Percentiles rank a stretch among this genome's conserved stretches.
phyloP scores from a whole-genome alignment of 2,113 vertebrate species.

The Chloroceryle aenea region DNA sequence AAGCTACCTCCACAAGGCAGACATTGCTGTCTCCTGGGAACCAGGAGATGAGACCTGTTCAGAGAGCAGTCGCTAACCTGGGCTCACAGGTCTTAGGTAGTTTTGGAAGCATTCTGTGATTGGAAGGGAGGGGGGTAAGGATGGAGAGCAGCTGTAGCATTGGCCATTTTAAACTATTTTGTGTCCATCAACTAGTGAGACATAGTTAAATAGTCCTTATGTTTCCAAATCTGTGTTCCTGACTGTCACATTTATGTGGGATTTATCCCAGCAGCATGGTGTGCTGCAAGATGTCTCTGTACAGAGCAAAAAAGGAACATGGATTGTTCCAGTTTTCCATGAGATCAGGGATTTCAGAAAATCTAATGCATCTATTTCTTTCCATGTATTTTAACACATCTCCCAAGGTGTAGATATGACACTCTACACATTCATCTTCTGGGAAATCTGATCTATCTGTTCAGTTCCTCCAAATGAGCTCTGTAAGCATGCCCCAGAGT shows the following conservation, averaged over 20 bases:
- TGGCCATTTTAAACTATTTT: background rate
- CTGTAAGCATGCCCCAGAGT: background rate
- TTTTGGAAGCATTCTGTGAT: background rate
- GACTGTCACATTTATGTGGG: accelerated
- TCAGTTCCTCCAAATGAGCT: background rate
- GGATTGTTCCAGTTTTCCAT: background rate
- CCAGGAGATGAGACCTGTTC: background rate
- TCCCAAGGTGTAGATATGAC: background rate
- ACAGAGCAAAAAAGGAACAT: background rate
- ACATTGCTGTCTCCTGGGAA: background rate
- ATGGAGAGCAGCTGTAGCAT: background rate
- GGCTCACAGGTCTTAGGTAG: background rate
- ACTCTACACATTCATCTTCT: background rate
- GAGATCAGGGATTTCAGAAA: background rate
- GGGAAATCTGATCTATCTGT: background rate
- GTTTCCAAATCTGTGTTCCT: background rate
- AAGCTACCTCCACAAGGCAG: background rate
- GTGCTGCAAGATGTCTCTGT: background rate
- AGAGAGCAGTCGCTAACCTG: background rate
- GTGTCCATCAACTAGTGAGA: background rate
- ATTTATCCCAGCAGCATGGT: background rate
- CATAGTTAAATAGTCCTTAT: background rate
- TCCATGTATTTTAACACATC: background rate
- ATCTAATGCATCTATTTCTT: background rate
- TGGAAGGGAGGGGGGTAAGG: background rate